A percentile compares a stretch with the other conserved stretches of the same genome.
These are phyloP conservation scores for Rutilus rutilus DNA, from an alignment of 2,113 vertebrate genomes.

Conservation along the genomic window DNA sequence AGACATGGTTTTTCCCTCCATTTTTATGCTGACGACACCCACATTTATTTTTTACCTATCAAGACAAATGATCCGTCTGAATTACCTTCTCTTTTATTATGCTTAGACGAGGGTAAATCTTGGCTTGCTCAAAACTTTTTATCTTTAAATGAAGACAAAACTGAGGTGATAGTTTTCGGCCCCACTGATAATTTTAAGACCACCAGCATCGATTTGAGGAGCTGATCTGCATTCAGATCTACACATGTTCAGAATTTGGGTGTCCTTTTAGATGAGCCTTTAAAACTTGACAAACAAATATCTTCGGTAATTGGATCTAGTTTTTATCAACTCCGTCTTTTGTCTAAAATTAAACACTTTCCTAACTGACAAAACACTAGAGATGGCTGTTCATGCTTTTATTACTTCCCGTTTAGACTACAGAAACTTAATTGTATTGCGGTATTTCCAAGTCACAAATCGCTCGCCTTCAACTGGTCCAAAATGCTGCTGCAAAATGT, in stretches of 20 bases:
- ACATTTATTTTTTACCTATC: neutral
- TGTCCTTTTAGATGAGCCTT: too few species aligned
- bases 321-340: neutral
- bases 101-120: neutral
- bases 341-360: neutral
- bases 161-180: too few species aligned
- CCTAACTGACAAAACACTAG: neutral
- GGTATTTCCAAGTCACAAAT: neutral
- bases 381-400: neutral
- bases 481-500: too few species aligned
- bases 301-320: neutral
- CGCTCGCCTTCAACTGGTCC: too few species aligned
- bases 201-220: too few species aligned
- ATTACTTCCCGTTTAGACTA: neutral
- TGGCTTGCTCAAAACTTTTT: neutral
- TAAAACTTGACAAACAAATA: neutral
- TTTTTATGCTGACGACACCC: too few species aligned
- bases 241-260: too few species aligned
- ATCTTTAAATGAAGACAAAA: too few species aligned
- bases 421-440: neutral
- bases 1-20: neutral
- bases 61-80: neutral
- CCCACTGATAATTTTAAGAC: too few species aligned
- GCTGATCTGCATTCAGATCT: too few species aligned
- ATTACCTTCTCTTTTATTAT: neutral